phyloP scores from a whole-genome alignment of 2,113 vertebrate genomes.

The Microcebus murinus region DNA sequence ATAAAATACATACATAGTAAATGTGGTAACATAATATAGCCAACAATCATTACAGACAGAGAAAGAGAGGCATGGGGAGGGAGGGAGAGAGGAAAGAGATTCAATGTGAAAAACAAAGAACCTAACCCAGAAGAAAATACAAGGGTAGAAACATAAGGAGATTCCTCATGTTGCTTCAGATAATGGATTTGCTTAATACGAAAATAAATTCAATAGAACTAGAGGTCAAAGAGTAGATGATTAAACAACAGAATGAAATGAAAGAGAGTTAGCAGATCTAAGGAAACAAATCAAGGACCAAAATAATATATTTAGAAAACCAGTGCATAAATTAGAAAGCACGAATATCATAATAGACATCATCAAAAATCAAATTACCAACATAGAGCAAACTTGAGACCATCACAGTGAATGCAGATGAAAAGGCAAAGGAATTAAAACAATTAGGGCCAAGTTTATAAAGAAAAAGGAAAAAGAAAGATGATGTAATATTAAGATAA shows the following conservation, averaged over 20 bases:
- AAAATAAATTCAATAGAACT: slow-evolving; percentile 41
- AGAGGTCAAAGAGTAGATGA: slow-evolving; percentile 23
- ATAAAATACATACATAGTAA: not conserved
- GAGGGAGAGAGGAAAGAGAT: not conserved
- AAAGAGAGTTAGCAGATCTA: not conserved
- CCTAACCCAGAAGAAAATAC: not conserved
- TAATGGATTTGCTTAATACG: not conserved
- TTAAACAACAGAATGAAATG: not conserved
- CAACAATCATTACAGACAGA: not conserved
- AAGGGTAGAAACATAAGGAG: not conserved
- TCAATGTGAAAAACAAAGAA: not conserved
- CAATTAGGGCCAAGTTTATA: not conserved
- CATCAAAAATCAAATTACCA: not conserved
- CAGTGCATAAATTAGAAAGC: not conserved
- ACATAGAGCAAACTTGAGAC: not conserved
- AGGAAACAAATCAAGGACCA: not conserved
- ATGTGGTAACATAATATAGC: not conserved
- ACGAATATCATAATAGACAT: not conserved
- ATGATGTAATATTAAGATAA: not conserved
- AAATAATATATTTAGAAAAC: not conserved
- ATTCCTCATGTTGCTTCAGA: not conserved
- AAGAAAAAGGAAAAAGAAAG: not conserved
- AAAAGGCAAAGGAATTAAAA: not conserved
- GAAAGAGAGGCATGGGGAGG: not conserved
- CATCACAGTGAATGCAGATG: not conserved